These are phyloP conservation scores for Prosopocoilus inquinatus DNA, from an alignment of 2,888 invertebrate genomes.

Conservation along the genomic window DNA sequence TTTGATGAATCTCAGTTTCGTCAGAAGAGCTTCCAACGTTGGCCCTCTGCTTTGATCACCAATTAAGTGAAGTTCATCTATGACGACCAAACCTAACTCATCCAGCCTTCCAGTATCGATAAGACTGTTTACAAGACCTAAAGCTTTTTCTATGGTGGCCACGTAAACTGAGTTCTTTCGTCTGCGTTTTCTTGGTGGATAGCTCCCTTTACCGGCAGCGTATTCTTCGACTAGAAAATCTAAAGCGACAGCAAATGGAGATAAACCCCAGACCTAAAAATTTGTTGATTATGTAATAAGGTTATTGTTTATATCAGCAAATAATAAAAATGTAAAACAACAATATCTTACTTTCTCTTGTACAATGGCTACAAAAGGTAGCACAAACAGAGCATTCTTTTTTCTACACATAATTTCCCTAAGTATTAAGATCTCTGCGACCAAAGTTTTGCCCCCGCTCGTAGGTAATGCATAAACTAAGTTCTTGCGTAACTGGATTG, in stretches of 20 bases:
- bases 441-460: conserved; percentile 95
- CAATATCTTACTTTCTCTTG: conserved; percentile 81
- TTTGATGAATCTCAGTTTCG: conserved; percentile 72
- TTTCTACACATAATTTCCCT: conserved; percentile 77
- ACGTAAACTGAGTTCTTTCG: conserved; percentile 79
- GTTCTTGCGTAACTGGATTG: conserved; percentile 71
- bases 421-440: conserved; percentile 92
- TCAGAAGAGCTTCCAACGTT: conserved; percentile 77
- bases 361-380: conserved; percentile 95
- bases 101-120: conserved; percentile 73
- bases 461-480: conserved; percentile 92
- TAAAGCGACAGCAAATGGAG: conserved; percentile 83
- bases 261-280: conserved; percentile 73
- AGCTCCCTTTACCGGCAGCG: conserved; percentile 83
- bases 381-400: conserved; percentile 81
- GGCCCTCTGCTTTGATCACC: conserved; percentile 86
- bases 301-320: background rate
- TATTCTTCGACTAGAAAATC: conserved; percentile 94
- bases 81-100: conserved; percentile 75
- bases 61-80: conserved; percentile 92
- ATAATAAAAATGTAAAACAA: background rate
- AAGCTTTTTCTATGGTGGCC: conserved; percentile 93
- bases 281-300: background rate
- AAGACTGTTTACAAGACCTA: conserved; percentile 80
- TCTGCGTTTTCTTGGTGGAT: conserved; percentile 75